phyloP scores from a whole-genome alignment of 2,797 vertebrate genomes.

The Sternotherus odoratus region DNA sequence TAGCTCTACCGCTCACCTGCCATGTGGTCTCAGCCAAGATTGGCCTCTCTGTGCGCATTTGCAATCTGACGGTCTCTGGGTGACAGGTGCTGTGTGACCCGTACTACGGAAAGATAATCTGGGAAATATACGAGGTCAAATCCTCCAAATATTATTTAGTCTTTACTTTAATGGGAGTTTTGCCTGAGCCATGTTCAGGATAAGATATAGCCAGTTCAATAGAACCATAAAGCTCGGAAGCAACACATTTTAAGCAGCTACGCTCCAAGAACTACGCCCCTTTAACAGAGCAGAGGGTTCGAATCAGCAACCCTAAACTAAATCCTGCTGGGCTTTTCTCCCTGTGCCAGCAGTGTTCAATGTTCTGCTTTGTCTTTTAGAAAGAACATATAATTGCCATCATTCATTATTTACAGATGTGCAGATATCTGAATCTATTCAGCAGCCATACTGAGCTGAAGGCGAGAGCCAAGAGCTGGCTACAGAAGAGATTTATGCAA shows the following conservation, averaged over 20 bases:
- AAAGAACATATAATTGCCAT: conserved; percentile 51
- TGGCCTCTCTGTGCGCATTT: background rate
- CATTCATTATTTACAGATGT: conserved; percentile 71
- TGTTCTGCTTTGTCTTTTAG: conserved; percentile 63
- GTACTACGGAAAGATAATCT: background rate
- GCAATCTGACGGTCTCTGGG: rapidly evolving
- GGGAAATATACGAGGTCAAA: conserved; percentile 16
- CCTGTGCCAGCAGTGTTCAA: conserved; percentile 65
- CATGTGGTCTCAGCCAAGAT: background rate
- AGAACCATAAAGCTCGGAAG: background rate
- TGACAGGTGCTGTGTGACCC: background rate
- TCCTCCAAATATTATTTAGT: background rate
- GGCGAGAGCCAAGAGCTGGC: conserved; percentile 43
- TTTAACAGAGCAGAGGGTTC: conserved; percentile 19
- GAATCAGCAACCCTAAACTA: conserved; percentile 45
- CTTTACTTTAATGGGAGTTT: background rate
- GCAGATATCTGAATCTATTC: conserved; percentile 67
- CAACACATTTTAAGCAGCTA: background rate
- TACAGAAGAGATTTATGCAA: conserved; percentile 64
- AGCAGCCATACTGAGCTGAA: conserved; percentile 17
- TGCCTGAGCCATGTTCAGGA: background rate
- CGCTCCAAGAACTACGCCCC: background rate
- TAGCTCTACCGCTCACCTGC: background rate
- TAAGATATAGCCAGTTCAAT: background rate
- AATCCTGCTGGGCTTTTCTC: conserved; percentile 54